These are phyloP conservation scores for Caenorhabditis sulstoni DNA, from an alignment of 2,888 invertebrate species.

Conservation along the genomic window DNA sequence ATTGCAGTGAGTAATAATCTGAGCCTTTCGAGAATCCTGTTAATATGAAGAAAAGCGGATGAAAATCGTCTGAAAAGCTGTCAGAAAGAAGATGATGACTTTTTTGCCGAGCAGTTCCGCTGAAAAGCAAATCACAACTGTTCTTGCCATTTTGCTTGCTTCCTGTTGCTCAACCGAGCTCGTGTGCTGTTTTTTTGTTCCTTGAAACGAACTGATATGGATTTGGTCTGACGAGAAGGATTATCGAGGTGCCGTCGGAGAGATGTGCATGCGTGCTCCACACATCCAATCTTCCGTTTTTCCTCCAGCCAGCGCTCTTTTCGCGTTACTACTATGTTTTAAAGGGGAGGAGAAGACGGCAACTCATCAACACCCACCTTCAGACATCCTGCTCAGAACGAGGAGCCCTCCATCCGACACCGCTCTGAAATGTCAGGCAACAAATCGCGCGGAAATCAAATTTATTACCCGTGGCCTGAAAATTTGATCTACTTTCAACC, in stretches of 20 bases:
- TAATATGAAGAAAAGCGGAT: constrained; percentile 5
- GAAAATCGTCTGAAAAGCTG: not conserved
- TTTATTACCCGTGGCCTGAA: constrained; percentile 27
- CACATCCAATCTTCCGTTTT: constrained; percentile 47
- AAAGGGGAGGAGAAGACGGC: not conserved
- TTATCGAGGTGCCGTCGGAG: constrained; percentile 44
- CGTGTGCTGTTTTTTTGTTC: constrained; percentile 39
- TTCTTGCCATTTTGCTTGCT: not conserved
- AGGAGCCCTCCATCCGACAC: not conserved
- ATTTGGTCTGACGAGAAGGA: constrained; percentile 38
- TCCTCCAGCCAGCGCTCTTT: constrained; percentile 19
- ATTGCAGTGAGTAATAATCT: constrained; percentile 31
- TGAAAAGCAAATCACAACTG: not conserved
- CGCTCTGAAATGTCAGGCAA: not conserved
- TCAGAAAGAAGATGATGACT: not conserved
- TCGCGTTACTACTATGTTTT: constrained; percentile 19
- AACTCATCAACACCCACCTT: not conserved
- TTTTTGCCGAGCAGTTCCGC: not conserved
- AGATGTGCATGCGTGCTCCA: constrained; percentile 29
- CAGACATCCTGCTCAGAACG: not conserved
- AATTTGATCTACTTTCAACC: constrained; percentile 25
- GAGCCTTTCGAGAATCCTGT: constrained; percentile 13
- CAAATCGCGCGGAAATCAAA: constrained; percentile 8
- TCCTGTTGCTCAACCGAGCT: not conserved
- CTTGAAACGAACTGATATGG: constrained; percentile 49